A percentile compares a stretch with the other conserved stretches of the same genome.
Conservation (phyloP, 1,140 invertebrate genomes). For the Nomia melanderi region DNA sequence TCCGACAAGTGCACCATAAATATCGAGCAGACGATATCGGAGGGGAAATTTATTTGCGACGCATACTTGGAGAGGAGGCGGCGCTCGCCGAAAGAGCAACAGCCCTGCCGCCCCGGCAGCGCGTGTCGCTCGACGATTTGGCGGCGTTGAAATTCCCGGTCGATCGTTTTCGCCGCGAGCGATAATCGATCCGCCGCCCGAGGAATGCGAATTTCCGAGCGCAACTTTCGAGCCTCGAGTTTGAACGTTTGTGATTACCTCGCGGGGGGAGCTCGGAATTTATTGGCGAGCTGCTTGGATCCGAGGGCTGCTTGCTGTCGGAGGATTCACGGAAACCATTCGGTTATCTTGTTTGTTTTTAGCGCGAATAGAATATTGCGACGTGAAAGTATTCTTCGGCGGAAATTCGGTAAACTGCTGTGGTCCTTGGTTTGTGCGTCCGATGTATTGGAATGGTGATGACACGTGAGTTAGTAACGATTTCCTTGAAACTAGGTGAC, state of each 20-base stretch:
- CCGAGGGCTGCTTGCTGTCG: too few species aligned
- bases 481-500: too few species aligned
- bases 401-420: too few species aligned
- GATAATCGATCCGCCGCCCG: not conserved
- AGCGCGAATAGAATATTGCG: too few species aligned
- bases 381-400: too few species aligned
- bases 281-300: not conserved
- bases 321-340: too few species aligned
- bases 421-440: too few species aligned
- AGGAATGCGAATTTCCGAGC: not conserved
- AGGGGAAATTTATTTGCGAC: constrained; percentile 14
- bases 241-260: too few species aligned
- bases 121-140: constrained; percentile 2
- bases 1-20: constrained; percentile 19
- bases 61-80: not conserved
- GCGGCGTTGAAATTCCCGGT: not conserved
- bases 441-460: too few species aligned
- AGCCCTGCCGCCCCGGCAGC: not conserved
- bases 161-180: not conserved
- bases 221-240: not conserved
- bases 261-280: not conserved
- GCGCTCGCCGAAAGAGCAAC: not conserved
- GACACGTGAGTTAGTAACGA: too few species aligned
- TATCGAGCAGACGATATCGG: constrained; percentile 20
- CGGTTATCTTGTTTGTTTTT: too few species aligned